These are phyloP conservation scores for Drosophila multiciliata DNA, from an alignment of 2,888 invertebrate genomes.

Conservation along the genomic window DNA sequence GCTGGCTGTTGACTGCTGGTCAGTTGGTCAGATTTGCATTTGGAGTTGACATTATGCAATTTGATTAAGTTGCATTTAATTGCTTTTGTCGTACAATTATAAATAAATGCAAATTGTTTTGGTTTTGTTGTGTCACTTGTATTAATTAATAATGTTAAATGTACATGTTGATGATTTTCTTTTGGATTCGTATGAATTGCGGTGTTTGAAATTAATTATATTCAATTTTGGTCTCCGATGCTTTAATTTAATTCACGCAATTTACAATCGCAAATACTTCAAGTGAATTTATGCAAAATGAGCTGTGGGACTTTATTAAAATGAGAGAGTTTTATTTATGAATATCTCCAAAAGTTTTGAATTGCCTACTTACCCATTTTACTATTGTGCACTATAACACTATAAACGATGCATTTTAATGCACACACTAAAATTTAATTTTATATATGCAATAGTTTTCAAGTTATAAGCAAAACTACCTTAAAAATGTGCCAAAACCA, in stretches of 20 bases:
- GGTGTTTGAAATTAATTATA: constrained; percentile 39
- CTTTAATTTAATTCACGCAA: constrained; percentile 21
- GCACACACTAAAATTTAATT: background rate
- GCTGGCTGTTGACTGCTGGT: background rate
- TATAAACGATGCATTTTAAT: background rate
- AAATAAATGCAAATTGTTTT: constrained; percentile 66
- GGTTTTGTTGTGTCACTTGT: constrained; percentile 55
- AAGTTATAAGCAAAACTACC: background rate
- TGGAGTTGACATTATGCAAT: constrained; percentile 69
- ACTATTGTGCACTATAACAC: background rate
- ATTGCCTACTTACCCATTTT: background rate
- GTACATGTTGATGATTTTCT: constrained; percentile 40
- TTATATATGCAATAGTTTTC: background rate
- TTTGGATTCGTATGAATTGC: constrained; percentile 29
- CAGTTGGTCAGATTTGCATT: constrained; percentile 49
- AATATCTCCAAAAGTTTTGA: background rate
- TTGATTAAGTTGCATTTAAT: constrained; percentile 76
- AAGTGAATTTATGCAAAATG: no score
- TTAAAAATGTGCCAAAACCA: background rate
- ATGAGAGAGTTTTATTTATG: background rate
- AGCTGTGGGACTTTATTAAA: background rate
- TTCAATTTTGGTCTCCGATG: constrained; percentile 22
- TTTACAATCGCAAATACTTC: background rate
- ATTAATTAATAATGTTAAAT: constrained; percentile 67
- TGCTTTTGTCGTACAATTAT: constrained; percentile 67